A percentile compares a stretch with the other conserved stretches of the same genome.
phyloP scores from a whole-genome alignment of 2,113 vertebrate species.

The Gobiocypris rarus region DNA sequence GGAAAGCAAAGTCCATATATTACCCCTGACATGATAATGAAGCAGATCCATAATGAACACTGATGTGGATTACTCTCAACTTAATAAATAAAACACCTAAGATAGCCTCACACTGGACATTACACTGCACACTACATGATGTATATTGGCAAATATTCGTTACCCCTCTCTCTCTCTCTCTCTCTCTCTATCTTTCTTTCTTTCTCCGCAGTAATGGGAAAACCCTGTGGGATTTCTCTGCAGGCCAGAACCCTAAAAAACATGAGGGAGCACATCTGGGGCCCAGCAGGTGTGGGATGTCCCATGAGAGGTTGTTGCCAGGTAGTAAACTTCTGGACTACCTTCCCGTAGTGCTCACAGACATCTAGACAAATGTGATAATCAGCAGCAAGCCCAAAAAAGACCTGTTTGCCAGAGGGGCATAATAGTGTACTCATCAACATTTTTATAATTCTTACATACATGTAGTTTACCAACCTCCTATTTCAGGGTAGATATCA shows the following conservation, averaged over 20 bases:
- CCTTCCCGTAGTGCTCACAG: constrained; percentile 61
- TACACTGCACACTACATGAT: constrained; percentile 18
- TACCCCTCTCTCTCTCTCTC: no score
- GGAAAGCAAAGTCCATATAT: constrained; percentile 13
- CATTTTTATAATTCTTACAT: constrained; percentile 42
- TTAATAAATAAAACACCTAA: constrained; percentile 6
- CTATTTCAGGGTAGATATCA: constrained; percentile 10
- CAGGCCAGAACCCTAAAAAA: constrained; percentile 70
- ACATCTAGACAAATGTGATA: constrained; percentile 59
- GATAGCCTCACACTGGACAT: constrained; percentile 6
- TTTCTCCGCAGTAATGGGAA: constrained; percentile 66
- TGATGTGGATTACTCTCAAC: constrained; percentile 1
- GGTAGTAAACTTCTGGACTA: constrained; percentile 69
- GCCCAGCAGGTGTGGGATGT: constrained; percentile 75
- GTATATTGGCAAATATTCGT: constrained; percentile 49
- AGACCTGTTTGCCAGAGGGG: constrained; percentile 47
- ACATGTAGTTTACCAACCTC: constrained; percentile 31
- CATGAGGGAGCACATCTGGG: constrained; percentile 76
- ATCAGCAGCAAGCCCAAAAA: constrained; percentile 53
- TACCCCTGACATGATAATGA: neutral
- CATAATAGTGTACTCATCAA: constrained; percentile 35
- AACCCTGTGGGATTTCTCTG: constrained; percentile 69
- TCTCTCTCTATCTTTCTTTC: constrained; percentile 33
- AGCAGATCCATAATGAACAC: constrained; percentile 8
- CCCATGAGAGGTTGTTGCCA: constrained; percentile 73